These are phyloP conservation scores for Hypomecis punctinalis DNA, from an alignment of 2,888 invertebrate genomes.

Conservation along the genomic window DNA sequence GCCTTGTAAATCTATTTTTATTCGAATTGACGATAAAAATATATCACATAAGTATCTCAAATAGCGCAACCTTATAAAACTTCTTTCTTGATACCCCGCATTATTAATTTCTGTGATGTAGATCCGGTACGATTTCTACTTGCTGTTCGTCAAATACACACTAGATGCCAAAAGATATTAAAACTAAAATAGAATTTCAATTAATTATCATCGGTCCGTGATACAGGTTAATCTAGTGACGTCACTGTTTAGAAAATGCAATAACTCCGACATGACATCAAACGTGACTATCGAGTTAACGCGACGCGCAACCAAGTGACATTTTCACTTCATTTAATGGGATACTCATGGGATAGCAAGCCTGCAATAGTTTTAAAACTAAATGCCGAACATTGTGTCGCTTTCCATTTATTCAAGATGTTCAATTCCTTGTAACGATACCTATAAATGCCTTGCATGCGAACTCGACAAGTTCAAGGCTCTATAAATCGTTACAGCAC, in stretches of 20 bases:
- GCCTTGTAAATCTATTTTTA: too few relatives aligned
- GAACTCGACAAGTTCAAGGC: conserved; percentile 69
- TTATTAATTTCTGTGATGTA: too few relatives aligned
- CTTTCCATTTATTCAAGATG: conserved; percentile 20
- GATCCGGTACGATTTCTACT: not conserved
- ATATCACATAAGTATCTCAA: too few relatives aligned
- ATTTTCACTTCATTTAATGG: conserved; percentile 43
- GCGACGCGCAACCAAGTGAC: conserved; percentile 30
- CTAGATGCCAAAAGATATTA: not conserved
- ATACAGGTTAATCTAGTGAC: not conserved
- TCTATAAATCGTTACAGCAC: conserved; percentile 37
- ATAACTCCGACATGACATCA: conserved; percentile 43
- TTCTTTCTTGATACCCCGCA: too few relatives aligned
- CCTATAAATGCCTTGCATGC: conserved; percentile 34
- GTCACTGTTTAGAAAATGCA: conserved; percentile 51
- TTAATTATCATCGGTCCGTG: not conserved
- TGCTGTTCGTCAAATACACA: not conserved
- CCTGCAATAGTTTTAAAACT: conserved; percentile 12
- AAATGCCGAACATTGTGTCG: conserved; percentile 23
- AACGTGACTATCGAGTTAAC: conserved; percentile 53
- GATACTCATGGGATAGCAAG: conserved; percentile 39
- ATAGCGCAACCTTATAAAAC: too few relatives aligned
- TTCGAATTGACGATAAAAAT: too few relatives aligned
- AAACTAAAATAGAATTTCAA: not conserved
- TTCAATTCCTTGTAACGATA: conserved; percentile 30